Evolutionary conservation across 2,888 invertebrate species (phyloP).

Genomic region (Eurytoma adleriae): DNA sequence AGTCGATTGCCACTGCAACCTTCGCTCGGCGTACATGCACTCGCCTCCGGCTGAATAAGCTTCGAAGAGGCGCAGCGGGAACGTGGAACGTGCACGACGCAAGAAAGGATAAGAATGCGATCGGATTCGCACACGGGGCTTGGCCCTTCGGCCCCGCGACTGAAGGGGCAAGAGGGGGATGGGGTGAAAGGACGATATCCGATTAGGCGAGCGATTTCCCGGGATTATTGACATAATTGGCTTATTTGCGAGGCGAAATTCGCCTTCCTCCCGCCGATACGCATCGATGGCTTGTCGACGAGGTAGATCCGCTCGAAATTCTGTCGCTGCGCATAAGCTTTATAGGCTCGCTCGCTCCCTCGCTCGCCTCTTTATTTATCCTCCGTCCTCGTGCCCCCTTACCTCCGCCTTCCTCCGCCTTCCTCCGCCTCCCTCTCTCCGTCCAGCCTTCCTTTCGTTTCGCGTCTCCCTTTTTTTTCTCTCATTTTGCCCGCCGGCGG

Average conservation of each 20-base stretch:
- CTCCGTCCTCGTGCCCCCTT: not conserved
- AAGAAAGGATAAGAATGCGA: not conserved
- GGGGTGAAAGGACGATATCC: slow-evolving; percentile 55
- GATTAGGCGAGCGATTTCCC: slow-evolving; percentile 62
- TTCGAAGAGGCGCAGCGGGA: not conserved
- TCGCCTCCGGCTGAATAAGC: no score
- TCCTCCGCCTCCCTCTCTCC: not conserved
- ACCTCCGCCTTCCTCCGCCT: slow-evolving; percentile 42
- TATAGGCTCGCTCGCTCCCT: not conserved
- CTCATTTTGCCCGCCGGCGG: not conserved
- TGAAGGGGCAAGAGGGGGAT: slow-evolving; percentile 7
- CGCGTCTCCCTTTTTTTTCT: not conserved
- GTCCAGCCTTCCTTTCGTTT: slow-evolving; percentile 4
- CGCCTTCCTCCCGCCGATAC: slow-evolving; percentile 58
- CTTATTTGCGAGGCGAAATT: slow-evolving; percentile 59
- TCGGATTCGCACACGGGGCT: no score
- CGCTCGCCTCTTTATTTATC: slow-evolving; percentile 10
- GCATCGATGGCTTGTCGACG: slow-evolving; percentile 64
- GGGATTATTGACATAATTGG: slow-evolving; percentile 61
- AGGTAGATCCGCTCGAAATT: slow-evolving; percentile 56
- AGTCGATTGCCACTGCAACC: no score
- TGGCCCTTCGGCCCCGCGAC: not conserved
- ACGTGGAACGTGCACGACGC: not conserved
- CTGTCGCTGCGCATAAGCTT: slow-evolving; percentile 48
- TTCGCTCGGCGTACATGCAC: no score